phyloP scores from a whole-genome alignment of 2,888 invertebrate genomes.

The Pocota personata region DNA sequence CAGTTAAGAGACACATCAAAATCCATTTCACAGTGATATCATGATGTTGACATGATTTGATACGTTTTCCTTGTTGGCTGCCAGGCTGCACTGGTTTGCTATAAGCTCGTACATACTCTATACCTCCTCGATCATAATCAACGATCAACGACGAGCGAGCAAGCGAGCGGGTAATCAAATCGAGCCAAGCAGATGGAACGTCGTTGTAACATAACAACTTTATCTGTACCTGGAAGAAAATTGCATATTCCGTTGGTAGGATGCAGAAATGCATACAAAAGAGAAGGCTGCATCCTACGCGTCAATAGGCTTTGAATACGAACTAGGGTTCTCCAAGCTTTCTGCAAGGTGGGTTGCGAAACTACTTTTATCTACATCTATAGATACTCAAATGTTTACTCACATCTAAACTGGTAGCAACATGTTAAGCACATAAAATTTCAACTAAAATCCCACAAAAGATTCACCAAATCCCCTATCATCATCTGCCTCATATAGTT shows the following conservation, averaged over 20 bases:
- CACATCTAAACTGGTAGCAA: slow-evolving; percentile 65
- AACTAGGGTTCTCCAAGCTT: too few relatives aligned
- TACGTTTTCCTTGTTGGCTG: slow-evolving; percentile 66
- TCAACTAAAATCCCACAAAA: slow-evolving; percentile 58
- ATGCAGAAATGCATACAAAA: not conserved
- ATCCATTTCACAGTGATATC: slow-evolving; percentile 71
- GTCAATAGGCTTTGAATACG: slow-evolving; percentile 20
- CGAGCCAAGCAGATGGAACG: slow-evolving; percentile 37
- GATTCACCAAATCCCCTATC: slow-evolving; percentile 26
- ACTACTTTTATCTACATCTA: too few relatives aligned
- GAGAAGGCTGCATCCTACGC: slow-evolving; percentile 41
- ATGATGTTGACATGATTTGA: slow-evolving; percentile 73
- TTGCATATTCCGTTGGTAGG: slow-evolving; percentile 42
- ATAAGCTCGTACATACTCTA: not conserved
- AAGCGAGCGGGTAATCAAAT: slow-evolving; percentile 45
- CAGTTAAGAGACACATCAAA: slow-evolving; percentile 73
- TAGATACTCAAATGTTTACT: slow-evolving; percentile 59
- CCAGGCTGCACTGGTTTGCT: slow-evolving; percentile 43
- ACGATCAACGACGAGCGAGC: slow-evolving; percentile 17
- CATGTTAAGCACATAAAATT: slow-evolving; percentile 67
- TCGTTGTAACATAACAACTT: slow-evolving; percentile 60
- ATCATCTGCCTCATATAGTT: slow-evolving; percentile 52
- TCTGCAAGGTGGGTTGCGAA: too few relatives aligned
- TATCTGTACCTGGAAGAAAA: slow-evolving; percentile 51
- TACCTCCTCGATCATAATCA: slow-evolving; percentile 65